phyloP scores from a whole-genome alignment of 2,888 invertebrate species.

The Rhagophthalmus giganteus region DNA sequence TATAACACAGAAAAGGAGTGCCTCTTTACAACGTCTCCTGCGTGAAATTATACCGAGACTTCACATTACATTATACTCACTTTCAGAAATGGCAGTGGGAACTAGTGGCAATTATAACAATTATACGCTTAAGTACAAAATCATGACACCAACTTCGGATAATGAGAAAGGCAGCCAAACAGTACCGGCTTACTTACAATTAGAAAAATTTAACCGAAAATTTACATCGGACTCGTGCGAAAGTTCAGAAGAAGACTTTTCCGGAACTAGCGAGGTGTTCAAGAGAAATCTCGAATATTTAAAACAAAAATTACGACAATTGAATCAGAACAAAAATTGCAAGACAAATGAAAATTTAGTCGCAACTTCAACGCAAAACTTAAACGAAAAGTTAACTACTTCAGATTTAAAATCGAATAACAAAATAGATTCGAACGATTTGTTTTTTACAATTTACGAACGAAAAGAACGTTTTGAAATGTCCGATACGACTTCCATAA shows the following conservation, averaged over 20 bases:
- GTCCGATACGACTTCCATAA: too few species aligned
- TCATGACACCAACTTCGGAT: constrained; percentile 3
- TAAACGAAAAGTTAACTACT: too few species aligned
- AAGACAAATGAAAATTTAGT: too few species aligned
- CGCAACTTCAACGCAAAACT: too few species aligned
- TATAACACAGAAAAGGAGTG: constrained; percentile 13
- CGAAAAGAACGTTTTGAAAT: too few species aligned
- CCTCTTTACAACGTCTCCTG: constrained; percentile 8
- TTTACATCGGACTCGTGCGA: neutral
- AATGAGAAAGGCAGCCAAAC: constrained; percentile 3
- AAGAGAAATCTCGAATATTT: constrained; percentile 11
- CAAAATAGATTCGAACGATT: too few species aligned
- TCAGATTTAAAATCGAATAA: too few species aligned
- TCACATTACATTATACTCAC: neutral
- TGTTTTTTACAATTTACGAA: too few species aligned
- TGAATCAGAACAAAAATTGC: neutral
- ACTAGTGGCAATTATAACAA: constrained; percentile 3
- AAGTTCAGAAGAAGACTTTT: constrained; percentile 17
- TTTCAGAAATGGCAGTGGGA: constrained; percentile 7
- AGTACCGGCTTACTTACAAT: neutral
- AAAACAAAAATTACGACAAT: neutral
- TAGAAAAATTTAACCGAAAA: neutral
- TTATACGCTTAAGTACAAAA: constrained; percentile 1
- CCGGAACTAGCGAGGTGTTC: constrained; percentile 12
- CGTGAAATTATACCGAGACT: constrained; percentile 6